Conservation (phyloP, 2,113 vertebrate species). For the Daboia siamensis region DNA sequence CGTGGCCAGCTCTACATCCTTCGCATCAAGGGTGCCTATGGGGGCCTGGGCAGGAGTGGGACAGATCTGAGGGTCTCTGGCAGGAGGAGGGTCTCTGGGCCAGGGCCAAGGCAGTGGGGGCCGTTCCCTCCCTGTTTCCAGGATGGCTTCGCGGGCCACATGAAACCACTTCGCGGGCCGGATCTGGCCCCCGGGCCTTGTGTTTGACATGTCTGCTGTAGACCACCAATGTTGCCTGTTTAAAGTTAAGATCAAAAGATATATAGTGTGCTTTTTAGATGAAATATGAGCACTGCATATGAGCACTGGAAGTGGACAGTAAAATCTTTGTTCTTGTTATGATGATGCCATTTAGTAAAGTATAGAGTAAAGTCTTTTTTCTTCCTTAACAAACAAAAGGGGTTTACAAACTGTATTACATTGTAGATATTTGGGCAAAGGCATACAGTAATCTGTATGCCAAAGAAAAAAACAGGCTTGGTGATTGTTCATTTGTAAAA, state of each 20-base stretch:
- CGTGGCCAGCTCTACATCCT: no score
- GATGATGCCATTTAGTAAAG: slow-evolving; percentile 64
- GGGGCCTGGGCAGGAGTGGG: no score
- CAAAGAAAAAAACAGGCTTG: slow-evolving; percentile 69
- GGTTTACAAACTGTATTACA: slow-evolving; percentile 59
- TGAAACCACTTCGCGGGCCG: no score
- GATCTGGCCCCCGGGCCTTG: no score
- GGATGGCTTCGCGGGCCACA: no score
- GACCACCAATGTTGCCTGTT: slow-evolving; percentile 32
- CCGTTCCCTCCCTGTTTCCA: no score
- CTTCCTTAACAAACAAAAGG: slow-evolving; percentile 61
- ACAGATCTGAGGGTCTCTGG: no score
- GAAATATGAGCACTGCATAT: slow-evolving; percentile 39
- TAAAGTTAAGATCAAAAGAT: slow-evolving; percentile 42
- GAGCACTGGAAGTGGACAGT: slow-evolving; percentile 31
- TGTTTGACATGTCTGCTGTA: no score
- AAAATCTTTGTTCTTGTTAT: slow-evolving; percentile 56
- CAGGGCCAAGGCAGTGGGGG: no score
- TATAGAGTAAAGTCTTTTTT: slow-evolving; percentile 60
- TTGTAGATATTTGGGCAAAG: neutral
- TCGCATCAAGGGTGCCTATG: no score
- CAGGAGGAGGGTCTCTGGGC: no score
- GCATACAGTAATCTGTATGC: slow-evolving; percentile 17
- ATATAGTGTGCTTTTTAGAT: slow-evolving; percentile 30
- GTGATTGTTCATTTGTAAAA: slow-evolving; percentile 88